phyloP scores from a whole-genome alignment of 2,113 vertebrate genomes.

The Charadrius vociferus region DNA sequence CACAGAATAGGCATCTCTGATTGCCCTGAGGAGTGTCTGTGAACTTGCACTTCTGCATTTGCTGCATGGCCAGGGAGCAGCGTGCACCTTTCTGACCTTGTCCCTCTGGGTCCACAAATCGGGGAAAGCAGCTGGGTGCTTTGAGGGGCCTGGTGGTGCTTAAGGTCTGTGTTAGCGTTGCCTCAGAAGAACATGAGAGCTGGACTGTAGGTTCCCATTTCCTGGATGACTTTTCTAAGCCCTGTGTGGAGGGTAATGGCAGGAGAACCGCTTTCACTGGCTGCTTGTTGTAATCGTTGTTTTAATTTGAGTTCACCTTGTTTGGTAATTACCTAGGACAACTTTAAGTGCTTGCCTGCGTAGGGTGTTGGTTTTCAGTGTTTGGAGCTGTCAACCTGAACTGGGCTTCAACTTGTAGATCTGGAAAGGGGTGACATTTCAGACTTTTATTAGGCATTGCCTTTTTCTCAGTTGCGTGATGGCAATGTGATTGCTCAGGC shows the following conservation, averaged over 20 bases:
- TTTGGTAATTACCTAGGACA: not conserved
- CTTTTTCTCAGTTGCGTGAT: not conserved
- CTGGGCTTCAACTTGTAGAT: not conserved
- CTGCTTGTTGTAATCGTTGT: not conserved
- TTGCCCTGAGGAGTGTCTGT: not conserved
- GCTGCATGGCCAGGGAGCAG: not conserved
- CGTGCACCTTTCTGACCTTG: not conserved
- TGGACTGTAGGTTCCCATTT: not conserved
- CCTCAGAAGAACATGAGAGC: not conserved
- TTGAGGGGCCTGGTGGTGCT: not conserved
- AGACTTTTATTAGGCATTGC: not conserved
- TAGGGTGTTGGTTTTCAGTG: not conserved
- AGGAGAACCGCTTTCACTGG: not conserved
- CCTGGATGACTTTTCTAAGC: not conserved
- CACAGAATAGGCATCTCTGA: not conserved
- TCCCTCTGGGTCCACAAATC: not conserved
- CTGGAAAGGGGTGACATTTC: not conserved
- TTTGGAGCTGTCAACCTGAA: not conserved
- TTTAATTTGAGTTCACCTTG: not conserved
- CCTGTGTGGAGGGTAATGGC: not conserved
- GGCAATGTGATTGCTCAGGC: not conserved
- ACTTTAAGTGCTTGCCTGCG: not conserved
- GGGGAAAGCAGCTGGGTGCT: not conserved
- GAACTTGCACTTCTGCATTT: not conserved
- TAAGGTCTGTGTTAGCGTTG: not conserved